Evolutionary conservation across 2,888 invertebrate species (phyloP).

Genomic region (Amiota minor): DNA sequence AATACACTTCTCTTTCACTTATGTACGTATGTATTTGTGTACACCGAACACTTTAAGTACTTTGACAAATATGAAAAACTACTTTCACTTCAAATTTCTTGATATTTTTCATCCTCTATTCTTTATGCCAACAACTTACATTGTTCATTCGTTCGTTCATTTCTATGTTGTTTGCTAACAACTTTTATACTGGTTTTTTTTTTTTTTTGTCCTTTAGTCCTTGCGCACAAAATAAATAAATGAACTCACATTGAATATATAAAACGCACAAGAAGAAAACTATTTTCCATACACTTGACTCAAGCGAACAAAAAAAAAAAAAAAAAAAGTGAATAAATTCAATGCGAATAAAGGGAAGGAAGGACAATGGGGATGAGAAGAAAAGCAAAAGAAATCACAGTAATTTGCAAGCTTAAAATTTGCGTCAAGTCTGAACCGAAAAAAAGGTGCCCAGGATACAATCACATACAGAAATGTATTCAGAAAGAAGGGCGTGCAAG

Average conservation of each 20-base stretch:
- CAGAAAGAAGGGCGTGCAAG: slow-evolving; percentile 27
- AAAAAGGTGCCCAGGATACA: slow-evolving; percentile 5
- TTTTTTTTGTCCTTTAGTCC: background rate
- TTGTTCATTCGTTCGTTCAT: background rate
- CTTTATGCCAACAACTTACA: too few relatives aligned
- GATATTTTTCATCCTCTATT: too few relatives aligned
- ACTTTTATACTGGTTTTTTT: slow-evolving; percentile 12
- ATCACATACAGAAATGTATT: background rate
- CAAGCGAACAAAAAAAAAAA: background rate
- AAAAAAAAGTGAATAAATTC: background rate
- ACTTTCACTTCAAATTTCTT: background rate
- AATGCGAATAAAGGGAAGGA: background rate
- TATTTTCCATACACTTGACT: slow-evolving; percentile 29
- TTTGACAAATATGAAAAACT: slow-evolving; percentile 33
- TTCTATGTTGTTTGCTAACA: slow-evolving; percentile 19
- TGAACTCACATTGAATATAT: slow-evolving; percentile 24
- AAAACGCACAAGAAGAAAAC: slow-evolving; percentile 21
- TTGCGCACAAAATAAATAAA: slow-evolving; percentile 18
- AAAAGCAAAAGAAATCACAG: slow-evolving; percentile 21
- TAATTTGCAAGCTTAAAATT: slow-evolving; percentile 19
- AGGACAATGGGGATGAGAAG: background rate
- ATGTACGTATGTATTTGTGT: background rate
- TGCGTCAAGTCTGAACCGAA: slow-evolving; percentile 1
- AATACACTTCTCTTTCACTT: background rate
- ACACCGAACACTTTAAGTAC: slow-evolving; percentile 20